Evolutionary conservation across 2,888 invertebrate genomes (phyloP).

Genomic region (Ceriagrion tenellum): DNA sequence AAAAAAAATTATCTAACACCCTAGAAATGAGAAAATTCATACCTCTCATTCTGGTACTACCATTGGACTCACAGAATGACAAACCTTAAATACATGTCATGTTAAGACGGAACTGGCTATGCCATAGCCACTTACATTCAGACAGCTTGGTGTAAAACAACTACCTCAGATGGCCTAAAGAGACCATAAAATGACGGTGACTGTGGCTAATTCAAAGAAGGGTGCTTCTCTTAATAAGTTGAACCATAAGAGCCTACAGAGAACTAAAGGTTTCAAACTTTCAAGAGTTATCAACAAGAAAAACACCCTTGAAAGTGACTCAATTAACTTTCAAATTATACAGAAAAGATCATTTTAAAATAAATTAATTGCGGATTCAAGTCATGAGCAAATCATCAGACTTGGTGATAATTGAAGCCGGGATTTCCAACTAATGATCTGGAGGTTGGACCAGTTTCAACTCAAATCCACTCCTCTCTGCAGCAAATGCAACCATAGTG

Average conservation of each 20-base stretch:
- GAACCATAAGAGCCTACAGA: not conserved
- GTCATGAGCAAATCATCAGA: not conserved
- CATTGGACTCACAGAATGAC: not conserved
- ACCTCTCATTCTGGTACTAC: not conserved
- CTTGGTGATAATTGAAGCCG: not conserved
- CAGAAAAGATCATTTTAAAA: not conserved
- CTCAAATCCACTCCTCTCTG: not conserved
- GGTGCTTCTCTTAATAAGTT: not conserved
- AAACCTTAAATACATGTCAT: not conserved
- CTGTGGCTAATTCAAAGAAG: not conserved
- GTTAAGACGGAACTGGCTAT: not conserved
- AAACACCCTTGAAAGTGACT: not conserved
- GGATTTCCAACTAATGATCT: not conserved
- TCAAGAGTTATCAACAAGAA: not conserved
- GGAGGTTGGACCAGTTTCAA: not conserved
- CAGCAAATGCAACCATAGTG: not conserved
- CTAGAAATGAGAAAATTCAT: too few species aligned
- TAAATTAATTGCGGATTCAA: not conserved
- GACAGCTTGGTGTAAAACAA: too few species aligned
- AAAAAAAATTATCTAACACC: not conserved
- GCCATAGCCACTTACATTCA: not conserved
- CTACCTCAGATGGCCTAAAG: not conserved
- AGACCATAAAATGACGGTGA: not conserved
- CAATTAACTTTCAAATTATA: not conserved
- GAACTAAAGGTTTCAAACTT: not conserved